Percentiles rank a stretch among this genome's conserved stretches.
phyloP scores from a whole-genome alignment of 2,797 vertebrate species.

The Odontamblyopus lacepedii region DNA sequence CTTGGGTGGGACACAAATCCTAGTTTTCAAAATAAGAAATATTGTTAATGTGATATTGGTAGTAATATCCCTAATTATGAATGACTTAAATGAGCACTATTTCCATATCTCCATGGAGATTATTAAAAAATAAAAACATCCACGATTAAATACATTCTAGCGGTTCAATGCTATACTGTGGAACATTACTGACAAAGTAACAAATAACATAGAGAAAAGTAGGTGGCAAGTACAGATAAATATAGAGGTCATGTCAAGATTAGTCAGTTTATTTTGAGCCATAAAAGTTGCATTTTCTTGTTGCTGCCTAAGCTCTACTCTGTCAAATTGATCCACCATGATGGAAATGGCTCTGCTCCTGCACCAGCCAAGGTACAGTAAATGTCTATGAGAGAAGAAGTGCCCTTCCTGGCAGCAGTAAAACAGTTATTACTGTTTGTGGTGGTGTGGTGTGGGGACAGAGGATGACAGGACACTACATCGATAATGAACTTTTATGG shows the following conservation, averaged over 20 bases:
- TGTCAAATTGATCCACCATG: background rate
- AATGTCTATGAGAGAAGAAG: background rate
- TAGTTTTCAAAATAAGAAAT: background rate
- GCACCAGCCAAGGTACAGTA: background rate
- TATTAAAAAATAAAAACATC: background rate
- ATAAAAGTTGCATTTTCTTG: background rate
- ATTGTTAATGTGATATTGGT: background rate
- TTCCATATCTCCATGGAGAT: background rate
- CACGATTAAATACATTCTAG: too few relatives aligned
- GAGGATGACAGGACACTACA: background rate
- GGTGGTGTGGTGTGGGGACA: background rate
- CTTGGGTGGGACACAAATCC: background rate
- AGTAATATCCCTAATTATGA: too few relatives aligned
- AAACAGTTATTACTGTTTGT: background rate
- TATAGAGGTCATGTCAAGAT: too few relatives aligned
- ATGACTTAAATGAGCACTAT: too few relatives aligned
- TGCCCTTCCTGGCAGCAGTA: background rate
- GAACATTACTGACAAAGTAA: too few relatives aligned
- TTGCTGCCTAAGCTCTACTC: background rate
- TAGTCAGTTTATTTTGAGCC: too few relatives aligned
- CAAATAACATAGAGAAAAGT: too few relatives aligned
- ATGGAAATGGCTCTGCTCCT: background rate
- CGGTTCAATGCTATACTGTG: background rate
- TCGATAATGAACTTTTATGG: background rate
- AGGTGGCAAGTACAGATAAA: too few relatives aligned